Evolutionary conservation across 1,140 invertebrate genomes (phyloP).

Genomic region (Musca vetustissima): DNA sequence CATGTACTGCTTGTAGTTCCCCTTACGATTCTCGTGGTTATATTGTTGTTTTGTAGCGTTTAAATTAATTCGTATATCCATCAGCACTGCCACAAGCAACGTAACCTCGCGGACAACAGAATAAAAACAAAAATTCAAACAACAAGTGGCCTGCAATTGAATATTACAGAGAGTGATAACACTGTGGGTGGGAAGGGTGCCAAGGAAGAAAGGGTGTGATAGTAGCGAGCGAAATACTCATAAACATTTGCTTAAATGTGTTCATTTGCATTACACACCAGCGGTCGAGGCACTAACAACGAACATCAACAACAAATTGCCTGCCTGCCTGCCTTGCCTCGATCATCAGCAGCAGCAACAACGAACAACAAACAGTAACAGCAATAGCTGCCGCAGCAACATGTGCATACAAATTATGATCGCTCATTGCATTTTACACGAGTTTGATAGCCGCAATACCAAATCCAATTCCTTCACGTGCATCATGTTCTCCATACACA

Average conservation of each 20-base stretch:
- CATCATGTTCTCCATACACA: conserved; percentile 9
- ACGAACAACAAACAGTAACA: too few relatives aligned
- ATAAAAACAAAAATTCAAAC: not conserved
- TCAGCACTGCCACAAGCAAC: not conserved
- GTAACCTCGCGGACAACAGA: not conserved
- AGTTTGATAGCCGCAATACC: not conserved
- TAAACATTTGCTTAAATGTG: conserved; percentile 20
- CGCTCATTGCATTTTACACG: not conserved
- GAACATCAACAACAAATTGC: too few relatives aligned
- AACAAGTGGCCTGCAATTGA: not conserved
- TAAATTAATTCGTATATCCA: conserved; percentile 10
- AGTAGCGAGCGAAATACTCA: conserved; percentile 8
- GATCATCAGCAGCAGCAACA: too few relatives aligned
- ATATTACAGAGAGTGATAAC: not conserved
- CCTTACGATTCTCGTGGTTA: too few relatives aligned
- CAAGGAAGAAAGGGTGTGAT: not conserved
- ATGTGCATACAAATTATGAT: conserved; percentile 21
- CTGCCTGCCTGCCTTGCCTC: too few relatives aligned
- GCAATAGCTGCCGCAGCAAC: conserved; percentile 3
- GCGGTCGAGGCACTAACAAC: too few relatives aligned
- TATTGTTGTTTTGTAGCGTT: conserved; percentile 3
- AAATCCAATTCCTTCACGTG: conserved; percentile 20
- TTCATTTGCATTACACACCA: conserved; percentile 18
- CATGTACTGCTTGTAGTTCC: not conserved
- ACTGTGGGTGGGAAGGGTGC: not conserved